Conservation (phyloP, 2,113 vertebrate species). For the Ceyx margarethae region DNA sequence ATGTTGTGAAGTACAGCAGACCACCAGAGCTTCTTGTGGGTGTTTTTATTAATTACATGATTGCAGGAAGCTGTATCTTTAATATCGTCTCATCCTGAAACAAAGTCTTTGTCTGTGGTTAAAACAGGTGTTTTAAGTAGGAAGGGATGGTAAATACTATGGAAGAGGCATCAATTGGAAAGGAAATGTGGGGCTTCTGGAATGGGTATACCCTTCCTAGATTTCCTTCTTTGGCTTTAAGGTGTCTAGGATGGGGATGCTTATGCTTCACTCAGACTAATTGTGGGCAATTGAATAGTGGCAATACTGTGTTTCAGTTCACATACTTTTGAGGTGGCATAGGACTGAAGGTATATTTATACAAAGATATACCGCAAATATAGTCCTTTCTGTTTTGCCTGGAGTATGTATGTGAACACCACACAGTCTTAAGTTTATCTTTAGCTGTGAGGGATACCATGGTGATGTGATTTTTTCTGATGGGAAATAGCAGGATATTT, state of each 20-base stretch:
- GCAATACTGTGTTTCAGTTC: not conserved
- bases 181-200: not conserved
- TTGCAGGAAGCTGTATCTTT: not conserved
- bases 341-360: not conserved
- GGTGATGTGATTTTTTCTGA: not conserved
- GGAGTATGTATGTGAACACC: not conserved
- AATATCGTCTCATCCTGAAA: constrained; percentile 3
- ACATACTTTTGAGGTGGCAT: not conserved
- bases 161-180: not conserved
- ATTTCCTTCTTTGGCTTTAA: constrained; percentile 1
- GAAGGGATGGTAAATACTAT: constrained; percentile 4
- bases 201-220: not conserved
- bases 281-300: not conserved
- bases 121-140: not conserved
- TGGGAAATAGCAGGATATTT: not conserved
- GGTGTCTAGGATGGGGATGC: not conserved
- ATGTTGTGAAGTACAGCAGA: not conserved
- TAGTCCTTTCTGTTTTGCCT: not conserved
- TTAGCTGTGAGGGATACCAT: not conserved
- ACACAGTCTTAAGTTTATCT: not conserved
- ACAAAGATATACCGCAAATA: not conserved
- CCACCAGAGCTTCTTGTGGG: not conserved
- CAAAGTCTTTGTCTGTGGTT: constrained; percentile 16
- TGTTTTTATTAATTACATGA: not conserved
- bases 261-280: not conserved